Evolutionary conservation across 37 sponge, comb jelly and placozoan genomes (phyloP).

Genomic region (Lycopodina hypogea): DNA sequence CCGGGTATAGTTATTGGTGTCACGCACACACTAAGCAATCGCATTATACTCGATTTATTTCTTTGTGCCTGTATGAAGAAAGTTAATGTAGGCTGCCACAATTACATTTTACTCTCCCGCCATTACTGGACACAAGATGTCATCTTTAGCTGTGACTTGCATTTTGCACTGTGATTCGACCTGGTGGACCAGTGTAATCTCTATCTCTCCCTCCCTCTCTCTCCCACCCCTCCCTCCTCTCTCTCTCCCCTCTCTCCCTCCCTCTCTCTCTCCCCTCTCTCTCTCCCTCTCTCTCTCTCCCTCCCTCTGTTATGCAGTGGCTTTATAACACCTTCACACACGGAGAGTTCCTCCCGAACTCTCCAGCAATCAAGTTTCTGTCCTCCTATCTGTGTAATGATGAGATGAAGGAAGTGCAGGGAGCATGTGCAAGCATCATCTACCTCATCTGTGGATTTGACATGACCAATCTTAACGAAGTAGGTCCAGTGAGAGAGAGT

Average conservation of each 20-base stretch:
- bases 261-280: slow-evolving; percentile 32
- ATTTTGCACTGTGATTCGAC: no score
- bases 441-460: slow-evolving; percentile 58
- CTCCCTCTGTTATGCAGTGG: slow-evolving; percentile 25
- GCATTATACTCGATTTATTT: no score
- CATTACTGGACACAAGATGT: background rate
- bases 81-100: no score
- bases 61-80: no score
- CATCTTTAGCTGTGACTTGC: background rate
- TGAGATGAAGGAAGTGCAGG: slow-evolving; percentile 8
- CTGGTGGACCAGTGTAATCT: no score
- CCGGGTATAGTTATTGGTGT: no score
- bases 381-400: slow-evolving; percentile 39
- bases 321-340: slow-evolving; percentile 16
- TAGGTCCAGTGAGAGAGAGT: no score
- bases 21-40: no score
- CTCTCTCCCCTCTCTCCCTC: background rate
- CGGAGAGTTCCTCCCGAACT: slow-evolving; percentile 74
- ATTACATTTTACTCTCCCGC: background rate
- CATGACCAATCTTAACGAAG: background rate
- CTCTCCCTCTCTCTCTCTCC: slow-evolving; percentile 42
- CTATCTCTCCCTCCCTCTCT: slow-evolving; percentile 7
- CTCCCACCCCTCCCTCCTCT: background rate
- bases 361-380: slow-evolving; percentile 26
- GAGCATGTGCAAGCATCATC: slow-evolving; percentile 64